These are phyloP conservation scores for Nesogale talazaci DNA, from an alignment of 2,113 vertebrate genomes.

Conservation along the genomic window DNA sequence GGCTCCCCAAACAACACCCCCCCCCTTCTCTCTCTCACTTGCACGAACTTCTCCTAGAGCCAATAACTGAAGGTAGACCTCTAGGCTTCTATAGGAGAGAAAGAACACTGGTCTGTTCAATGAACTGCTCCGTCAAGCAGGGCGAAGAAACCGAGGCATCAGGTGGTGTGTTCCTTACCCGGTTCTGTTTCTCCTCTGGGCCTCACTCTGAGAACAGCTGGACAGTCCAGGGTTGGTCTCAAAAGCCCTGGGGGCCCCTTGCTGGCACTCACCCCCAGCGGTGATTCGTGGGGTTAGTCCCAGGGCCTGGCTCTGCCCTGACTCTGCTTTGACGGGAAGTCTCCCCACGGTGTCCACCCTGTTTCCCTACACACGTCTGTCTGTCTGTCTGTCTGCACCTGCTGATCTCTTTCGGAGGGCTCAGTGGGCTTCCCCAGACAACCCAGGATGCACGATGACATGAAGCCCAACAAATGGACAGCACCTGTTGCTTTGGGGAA, in stretches of 20 bases:
- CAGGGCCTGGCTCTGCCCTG: conserved; percentile 23
- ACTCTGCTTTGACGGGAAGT: neutral
- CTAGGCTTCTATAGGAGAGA: neutral
- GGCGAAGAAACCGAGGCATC: neutral
- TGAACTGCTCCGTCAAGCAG: neutral
- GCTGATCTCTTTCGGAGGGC: neutral
- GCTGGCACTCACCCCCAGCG: neutral
- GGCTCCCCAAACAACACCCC: neutral
- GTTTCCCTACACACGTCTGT: neutral
- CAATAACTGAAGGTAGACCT: neutral
- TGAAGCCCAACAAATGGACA: neutral
- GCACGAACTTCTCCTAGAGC: neutral
- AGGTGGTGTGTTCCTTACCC: neutral
- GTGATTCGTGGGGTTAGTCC: conserved; percentile 19
- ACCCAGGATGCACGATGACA: neutral
- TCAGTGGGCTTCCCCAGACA: neutral
- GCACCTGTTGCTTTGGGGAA: neutral
- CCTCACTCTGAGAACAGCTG: neutral
- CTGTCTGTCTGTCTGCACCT: neutral
- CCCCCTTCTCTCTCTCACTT: neutral
- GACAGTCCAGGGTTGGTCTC: neutral
- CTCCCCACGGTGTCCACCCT: neutral
- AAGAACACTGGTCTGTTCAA: neutral
- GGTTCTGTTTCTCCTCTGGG: neutral
- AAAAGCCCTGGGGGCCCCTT: neutral